Conservation (phyloP, 2,113 vertebrate genomes). For the Lathamus discolor region DNA sequence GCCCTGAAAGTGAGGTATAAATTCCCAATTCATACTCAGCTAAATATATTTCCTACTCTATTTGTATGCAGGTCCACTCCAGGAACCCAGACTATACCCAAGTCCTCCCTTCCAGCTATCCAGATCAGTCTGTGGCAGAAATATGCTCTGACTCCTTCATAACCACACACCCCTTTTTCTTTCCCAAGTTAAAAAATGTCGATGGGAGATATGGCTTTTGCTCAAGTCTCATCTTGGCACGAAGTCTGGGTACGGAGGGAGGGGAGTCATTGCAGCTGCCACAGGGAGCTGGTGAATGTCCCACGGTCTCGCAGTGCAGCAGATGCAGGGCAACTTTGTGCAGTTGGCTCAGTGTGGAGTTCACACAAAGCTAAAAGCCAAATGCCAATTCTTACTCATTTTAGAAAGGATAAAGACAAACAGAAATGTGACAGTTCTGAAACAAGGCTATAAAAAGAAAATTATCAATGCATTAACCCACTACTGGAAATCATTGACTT, state of each 20-base stretch:
- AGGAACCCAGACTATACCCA: neutral
- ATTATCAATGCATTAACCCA: neutral
- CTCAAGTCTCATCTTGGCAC: neutral
- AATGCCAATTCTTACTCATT: neutral
- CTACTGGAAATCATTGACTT: neutral
- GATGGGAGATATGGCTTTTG: neutral
- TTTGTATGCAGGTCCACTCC: neutral
- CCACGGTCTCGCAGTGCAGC: rapidly evolving
- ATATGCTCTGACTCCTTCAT: neutral
- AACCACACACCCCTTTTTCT: neutral
- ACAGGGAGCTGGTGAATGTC: neutral
- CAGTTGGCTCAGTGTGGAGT: neutral
- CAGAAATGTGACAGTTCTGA: neutral
- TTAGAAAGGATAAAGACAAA: neutral
- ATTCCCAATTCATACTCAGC: neutral
- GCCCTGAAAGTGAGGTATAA: neutral
- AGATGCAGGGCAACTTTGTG: neutral
- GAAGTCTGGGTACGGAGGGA: neutral
- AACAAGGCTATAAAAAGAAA: neutral
- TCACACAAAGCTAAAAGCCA: neutral
- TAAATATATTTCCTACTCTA: neutral
- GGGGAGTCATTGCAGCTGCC: neutral
- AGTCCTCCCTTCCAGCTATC: neutral
- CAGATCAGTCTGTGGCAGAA: neutral
- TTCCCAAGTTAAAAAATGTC: neutral